phyloP scores from a whole-genome alignment of 2,888 invertebrate genomes.

The Drosophila mettleri region DNA sequence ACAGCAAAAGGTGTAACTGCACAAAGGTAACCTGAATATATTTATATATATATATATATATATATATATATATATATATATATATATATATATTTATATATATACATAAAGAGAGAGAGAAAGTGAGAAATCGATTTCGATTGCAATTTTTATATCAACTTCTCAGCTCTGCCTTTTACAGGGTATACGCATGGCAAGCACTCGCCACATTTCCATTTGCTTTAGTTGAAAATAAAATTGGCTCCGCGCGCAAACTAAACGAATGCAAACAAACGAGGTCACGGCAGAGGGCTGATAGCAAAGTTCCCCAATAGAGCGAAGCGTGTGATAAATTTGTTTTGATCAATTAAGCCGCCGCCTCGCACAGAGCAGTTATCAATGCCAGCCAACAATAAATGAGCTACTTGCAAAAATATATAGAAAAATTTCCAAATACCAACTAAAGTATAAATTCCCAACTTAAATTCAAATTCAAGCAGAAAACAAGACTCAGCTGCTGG shows the following conservation, averaged over 20 bases:
- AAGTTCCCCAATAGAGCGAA: neutral
- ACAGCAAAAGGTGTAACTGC: neutral
- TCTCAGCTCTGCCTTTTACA: neutral
- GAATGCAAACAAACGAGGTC: slow-evolving; percentile 43
- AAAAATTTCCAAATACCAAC: neutral
- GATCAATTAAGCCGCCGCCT: neutral
- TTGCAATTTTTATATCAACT: neutral
- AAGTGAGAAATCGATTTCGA: too few relatives aligned
- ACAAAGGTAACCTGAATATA: neutral
- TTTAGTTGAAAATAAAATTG: slow-evolving; percentile 53
- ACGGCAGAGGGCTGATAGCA: neutral
- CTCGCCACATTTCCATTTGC: neutral
- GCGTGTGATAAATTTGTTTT: neutral
- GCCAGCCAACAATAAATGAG: neutral
- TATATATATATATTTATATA: neutral
- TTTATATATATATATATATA: neutral
- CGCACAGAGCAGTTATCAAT: neutral
- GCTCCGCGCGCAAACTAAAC: slow-evolving; percentile 43
- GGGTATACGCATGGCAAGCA: neutral
- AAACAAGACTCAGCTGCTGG: neutral
- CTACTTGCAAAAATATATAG: neutral
- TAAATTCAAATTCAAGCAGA: neutral
- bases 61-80: neutral
- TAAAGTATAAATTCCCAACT: too few relatives aligned
- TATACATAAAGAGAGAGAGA: too few relatives aligned